A percentile compares a stretch with the other conserved stretches of the same genome.
Conservation (phyloP, 2,888 invertebrate species). For the Zootermopsis nevadensis region DNA sequence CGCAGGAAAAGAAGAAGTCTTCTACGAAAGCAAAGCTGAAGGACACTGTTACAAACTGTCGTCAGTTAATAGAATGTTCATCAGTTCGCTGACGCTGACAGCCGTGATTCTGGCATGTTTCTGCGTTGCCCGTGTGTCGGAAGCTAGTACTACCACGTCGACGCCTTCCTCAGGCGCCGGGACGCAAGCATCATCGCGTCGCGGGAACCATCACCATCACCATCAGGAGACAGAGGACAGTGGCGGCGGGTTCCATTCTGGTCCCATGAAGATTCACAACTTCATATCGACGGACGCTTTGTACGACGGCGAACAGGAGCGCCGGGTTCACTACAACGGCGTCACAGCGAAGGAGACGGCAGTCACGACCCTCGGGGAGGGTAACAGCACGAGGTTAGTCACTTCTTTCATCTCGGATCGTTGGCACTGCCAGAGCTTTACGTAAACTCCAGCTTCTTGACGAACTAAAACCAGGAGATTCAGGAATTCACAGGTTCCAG, state of each 20-base stretch:
- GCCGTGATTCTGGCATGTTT: conserved; percentile 43
- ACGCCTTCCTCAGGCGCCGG: neutral
- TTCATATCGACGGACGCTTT: conserved; percentile 75
- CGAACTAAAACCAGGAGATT: too few species aligned
- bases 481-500: too few species aligned
- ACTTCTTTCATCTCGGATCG: neutral
- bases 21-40: neutral
- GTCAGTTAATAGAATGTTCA: conserved; percentile 39
- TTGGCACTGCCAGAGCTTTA: too few species aligned
- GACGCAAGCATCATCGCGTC: neutral
- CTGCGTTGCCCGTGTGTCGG: conserved; percentile 35
- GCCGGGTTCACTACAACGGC: conserved; percentile 72
- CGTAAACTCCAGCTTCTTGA: too few species aligned
- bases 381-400: conserved; percentile 32
- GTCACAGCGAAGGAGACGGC: conserved; percentile 76
- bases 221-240: neutral
- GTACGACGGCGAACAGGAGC: conserved; percentile 78
- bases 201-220: neutral
- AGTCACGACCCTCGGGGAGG: conserved; percentile 58
- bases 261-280: conserved; percentile 62
- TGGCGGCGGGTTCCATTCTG: neutral
- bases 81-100: conserved; percentile 36
- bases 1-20: neutral
- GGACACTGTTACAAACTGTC: conserved; percentile 8
- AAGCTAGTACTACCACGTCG: conserved; percentile 13